phyloP scores from a whole-genome alignment of 2,888 invertebrate genomes.

The Conchocele bisecta region DNA sequence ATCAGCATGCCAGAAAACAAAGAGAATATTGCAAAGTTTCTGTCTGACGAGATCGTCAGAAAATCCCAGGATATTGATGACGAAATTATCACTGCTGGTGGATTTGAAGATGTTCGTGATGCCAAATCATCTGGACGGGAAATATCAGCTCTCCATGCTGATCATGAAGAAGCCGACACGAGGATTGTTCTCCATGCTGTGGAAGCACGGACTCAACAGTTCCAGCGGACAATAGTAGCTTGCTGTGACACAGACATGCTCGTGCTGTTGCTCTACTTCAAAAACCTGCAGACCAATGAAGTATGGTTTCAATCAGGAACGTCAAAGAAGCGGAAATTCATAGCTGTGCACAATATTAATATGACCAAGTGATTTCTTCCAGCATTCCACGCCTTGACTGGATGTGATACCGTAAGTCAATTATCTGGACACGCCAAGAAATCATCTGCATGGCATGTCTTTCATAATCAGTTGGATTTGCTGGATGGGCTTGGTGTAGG shows the following conservation, averaged over 20 bases:
- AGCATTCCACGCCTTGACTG: conserved; percentile 9
- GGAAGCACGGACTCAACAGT: neutral
- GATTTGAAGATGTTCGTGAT: neutral
- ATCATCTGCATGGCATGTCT: no score
- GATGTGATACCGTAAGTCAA: no score
- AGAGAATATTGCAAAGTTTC: neutral
- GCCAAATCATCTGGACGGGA: neutral
- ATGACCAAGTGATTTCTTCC: neutral
- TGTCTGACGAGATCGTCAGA: neutral
- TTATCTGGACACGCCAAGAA: no score
- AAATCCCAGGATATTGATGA: neutral
- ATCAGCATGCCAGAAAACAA: neutral
- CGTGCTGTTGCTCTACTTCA: neutral
- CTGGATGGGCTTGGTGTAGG: no score
- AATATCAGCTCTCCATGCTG: neutral
- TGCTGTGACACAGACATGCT: neutral
- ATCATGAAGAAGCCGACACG: conserved; percentile 9
- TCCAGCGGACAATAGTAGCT: neutral
- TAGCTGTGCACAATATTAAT: neutral
- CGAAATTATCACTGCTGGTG: neutral
- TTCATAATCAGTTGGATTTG: no score
- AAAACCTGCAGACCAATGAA: neutral
- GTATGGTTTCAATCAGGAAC: neutral
- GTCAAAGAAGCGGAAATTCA: neutral
- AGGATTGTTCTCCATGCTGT: conserved; percentile 1